Base-by-base conservation (phyloP, 2,113 vertebrate species). In the Rutilus rutilus region DNA sequence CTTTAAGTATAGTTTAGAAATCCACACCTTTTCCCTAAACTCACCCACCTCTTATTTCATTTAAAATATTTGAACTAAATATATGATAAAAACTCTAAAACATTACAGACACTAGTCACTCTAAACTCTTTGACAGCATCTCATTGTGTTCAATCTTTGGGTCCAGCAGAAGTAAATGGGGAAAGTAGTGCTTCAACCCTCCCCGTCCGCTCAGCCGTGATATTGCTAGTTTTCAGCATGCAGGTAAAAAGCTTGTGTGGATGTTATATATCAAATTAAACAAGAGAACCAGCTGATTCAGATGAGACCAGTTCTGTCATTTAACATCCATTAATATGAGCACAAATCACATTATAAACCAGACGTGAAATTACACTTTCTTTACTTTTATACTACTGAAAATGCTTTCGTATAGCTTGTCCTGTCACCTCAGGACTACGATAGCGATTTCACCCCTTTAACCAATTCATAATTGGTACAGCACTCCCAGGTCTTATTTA, bases 251-350 rank as follows among this genome's bases (percentile, higher is more conserved):
- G 73, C 73, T 42, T 75, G 69, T n/a, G 7, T 21, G 30, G 17
- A 36, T 36, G 69, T 71, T 12, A 75, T 75, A 47, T 50, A 50
- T 75, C 73, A 50, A 75, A 50, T 75, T 15, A 47, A 75, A 75
- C 73, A 25, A 75, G 73, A 75, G 42, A 27, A 50, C 73, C 42
- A 50, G 42, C 73, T 50, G 73, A 75, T 75, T 50, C 73, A 75
- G 42, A 75, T 27, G 42, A 75, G 73, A 6, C 73, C 42, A 17
- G 12, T 27, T 42, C 69, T 47, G 73, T 50, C 73, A 47, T 74
- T 74, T 74, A 74, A 74, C 42, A 47, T 6, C 9, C 42, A 74
- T 74, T 74, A 47, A 47, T 42, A 74, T 50, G 73, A 50, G 27
- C 73, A 50, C 73, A 50, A 75, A 50, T 75, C 42, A 75, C 73